Percentiles rank a stretch among this genome's conserved stretches.
These are phyloP conservation scores for Rhynchotus rufescens DNA, from an alignment of 2,797 vertebrate genomes.

Conservation along the genomic window DNA sequence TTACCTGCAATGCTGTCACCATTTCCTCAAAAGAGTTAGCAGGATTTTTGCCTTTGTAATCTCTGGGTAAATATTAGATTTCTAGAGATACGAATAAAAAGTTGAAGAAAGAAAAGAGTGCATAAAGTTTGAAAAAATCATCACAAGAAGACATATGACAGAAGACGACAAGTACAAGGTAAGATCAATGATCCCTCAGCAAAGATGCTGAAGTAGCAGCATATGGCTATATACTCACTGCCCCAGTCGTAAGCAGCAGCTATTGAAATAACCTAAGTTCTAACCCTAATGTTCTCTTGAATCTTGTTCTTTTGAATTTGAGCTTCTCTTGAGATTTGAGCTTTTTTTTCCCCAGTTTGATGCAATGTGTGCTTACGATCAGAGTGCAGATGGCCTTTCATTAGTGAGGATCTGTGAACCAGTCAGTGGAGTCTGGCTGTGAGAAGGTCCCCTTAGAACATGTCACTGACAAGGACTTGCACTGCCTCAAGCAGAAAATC, in stretches of 20 bases:
- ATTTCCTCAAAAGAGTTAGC: neutral
- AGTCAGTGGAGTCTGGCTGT: neutral
- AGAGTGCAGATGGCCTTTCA: neutral
- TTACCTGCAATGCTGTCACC: neutral
- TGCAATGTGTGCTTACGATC: neutral
- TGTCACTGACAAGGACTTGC: conserved; percentile 52
- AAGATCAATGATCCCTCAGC: neutral
- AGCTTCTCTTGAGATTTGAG: neutral
- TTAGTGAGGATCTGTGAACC: conserved; percentile 1
- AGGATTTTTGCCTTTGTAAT: neutral
- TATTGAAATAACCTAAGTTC: conserved; percentile 5
- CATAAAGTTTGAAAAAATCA: neutral
- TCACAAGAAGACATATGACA: neutral
- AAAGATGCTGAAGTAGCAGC: neutral
- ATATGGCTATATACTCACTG: neutral
- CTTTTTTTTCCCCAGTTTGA: conserved; percentile 14
- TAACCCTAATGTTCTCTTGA: neutral
- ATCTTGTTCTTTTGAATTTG: neutral
- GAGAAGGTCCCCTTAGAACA: conserved; percentile 44
- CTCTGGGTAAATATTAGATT: neutral
- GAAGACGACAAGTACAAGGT: neutral
- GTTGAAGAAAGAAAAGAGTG: neutral
- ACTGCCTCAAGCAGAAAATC: conserved; percentile 64
- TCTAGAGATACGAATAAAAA: neutral
- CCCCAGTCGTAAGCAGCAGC: neutral